A percentile compares a stretch with the other conserved stretches of the same genome.
Conservation (phyloP, 2,113 vertebrate species). For the Nyctibius bracteatus region DNA sequence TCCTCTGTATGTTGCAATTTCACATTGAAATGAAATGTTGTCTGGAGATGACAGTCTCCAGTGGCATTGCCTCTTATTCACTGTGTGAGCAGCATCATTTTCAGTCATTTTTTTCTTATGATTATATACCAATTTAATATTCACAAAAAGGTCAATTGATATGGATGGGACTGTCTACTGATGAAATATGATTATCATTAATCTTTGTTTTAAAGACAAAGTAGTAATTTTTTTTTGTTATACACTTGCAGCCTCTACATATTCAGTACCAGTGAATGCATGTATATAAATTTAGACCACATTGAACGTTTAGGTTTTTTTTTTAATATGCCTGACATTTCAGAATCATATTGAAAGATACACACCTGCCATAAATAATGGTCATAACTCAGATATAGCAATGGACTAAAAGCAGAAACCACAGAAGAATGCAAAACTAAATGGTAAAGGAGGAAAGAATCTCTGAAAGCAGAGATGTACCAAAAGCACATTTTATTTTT, state of each 20-base stretch:
- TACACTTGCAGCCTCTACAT: not conserved
- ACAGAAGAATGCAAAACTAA: not conserved
- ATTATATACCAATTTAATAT: not conserved
- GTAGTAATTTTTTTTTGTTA: not conserved
- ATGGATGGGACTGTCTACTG: not conserved
- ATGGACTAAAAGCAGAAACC: not conserved
- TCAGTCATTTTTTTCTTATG: not conserved
- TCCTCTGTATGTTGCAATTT: not conserved
- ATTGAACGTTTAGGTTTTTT: not conserved
- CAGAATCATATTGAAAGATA: not conserved
- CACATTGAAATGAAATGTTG: not conserved
- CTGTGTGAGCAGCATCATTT: not conserved
- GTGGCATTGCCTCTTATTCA: not conserved
- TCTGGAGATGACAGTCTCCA: fast-evolving
- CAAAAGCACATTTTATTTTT: not conserved
- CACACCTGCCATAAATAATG: not conserved
- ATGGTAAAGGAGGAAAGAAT: not conserved
- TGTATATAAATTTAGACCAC: not conserved
- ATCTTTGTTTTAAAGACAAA: not conserved
- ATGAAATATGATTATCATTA: not conserved
- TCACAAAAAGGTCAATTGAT: not conserved
- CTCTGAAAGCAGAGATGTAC: not conserved
- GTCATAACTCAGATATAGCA: not conserved
- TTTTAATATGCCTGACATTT: not conserved
- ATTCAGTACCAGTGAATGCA: not conserved